A percentile compares a stretch with the other conserved stretches of the same genome.
These are phyloP conservation scores for Podocnemis expansa DNA, from an alignment of 2,113 vertebrate species.

Conservation along the genomic window DNA sequence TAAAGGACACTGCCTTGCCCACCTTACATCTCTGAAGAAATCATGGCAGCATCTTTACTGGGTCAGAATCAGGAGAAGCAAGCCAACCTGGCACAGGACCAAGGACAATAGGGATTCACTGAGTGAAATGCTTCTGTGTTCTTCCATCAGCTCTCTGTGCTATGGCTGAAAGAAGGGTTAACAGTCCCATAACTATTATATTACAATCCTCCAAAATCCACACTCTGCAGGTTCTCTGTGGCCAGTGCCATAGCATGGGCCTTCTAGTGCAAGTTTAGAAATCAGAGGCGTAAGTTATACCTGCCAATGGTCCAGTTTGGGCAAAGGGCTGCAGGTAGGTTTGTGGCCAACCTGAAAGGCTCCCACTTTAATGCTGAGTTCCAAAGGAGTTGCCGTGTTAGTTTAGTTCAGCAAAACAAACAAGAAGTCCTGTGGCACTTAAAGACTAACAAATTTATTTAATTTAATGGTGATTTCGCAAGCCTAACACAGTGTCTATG, in stretches of 20 bases:
- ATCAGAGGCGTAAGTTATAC: not conserved
- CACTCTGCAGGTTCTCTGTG: not conserved
- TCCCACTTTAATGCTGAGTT: not conserved
- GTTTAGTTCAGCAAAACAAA: no score
- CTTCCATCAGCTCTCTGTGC: not conserved
- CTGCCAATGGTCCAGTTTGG: not conserved
- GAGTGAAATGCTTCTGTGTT: not conserved
- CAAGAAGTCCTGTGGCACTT: no score
- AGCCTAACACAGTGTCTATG: not conserved
- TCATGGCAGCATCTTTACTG: rapidly evolving
- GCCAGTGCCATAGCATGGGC: not conserved
- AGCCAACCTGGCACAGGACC: not conserved
- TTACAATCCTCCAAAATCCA: not conserved
- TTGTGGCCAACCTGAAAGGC: not conserved
- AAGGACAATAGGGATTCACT: not conserved
- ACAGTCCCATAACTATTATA: not conserved
- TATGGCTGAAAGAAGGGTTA: not conserved
- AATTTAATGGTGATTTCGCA: not conserved
- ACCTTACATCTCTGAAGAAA: not conserved
- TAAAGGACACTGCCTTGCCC: no score
- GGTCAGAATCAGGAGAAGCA: not conserved
- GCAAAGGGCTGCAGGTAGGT: not conserved
- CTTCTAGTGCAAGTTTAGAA: not conserved
- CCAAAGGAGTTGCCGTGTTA: no score
- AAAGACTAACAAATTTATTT: no score